phyloP scores from a whole-genome alignment of 2,888 invertebrate genomes.

The Lithophane leautieri region DNA sequence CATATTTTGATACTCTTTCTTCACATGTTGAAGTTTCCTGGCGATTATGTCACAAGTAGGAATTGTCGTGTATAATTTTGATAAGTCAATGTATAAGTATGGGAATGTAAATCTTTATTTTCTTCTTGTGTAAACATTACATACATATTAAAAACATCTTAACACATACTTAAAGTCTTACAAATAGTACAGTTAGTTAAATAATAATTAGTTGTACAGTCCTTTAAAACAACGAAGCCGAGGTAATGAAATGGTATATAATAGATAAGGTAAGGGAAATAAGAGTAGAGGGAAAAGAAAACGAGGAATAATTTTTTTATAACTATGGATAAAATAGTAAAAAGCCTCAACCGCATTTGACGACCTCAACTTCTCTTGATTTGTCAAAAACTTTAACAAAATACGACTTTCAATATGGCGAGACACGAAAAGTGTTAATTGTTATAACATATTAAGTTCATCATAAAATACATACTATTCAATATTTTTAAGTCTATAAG shows the following conservation, averaged over 20 bases:
- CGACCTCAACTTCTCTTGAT: conserved; percentile 85
- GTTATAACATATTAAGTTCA: conserved; percentile 61
- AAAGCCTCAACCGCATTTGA: conserved; percentile 78
- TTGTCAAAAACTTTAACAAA: conserved; percentile 76
- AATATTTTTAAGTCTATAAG: conserved; percentile 49
- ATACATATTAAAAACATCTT: conserved; percentile 76
- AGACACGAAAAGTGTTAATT: conserved; percentile 44
- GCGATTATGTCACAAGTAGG: background rate
- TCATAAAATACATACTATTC: conserved; percentile 51
- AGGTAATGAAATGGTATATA: conserved; percentile 83
- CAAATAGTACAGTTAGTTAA: conserved; percentile 72
- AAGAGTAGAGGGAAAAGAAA: conserved; percentile 46
- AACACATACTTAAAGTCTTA: conserved; percentile 79
- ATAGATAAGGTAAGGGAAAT: conserved; percentile 44
- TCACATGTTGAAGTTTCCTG: background rate
- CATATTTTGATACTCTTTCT: background rate
- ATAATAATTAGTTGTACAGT: conserved; percentile 74
- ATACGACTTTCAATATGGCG: conserved; percentile 66
- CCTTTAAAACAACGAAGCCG: conserved; percentile 83
- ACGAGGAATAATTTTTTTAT: conserved; percentile 46
- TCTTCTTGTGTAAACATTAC: conserved; percentile 78
- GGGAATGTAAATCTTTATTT: conserved; percentile 76
- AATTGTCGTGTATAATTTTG: background rate
- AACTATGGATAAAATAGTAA: conserved; percentile 50
- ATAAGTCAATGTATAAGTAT: background rate